Percentiles rank a stretch among this genome's conserved stretches.
These are phyloP conservation scores for Lasiurus cinereus DNA, from an alignment of 2,113 vertebrate species.

Conservation along the genomic window DNA sequence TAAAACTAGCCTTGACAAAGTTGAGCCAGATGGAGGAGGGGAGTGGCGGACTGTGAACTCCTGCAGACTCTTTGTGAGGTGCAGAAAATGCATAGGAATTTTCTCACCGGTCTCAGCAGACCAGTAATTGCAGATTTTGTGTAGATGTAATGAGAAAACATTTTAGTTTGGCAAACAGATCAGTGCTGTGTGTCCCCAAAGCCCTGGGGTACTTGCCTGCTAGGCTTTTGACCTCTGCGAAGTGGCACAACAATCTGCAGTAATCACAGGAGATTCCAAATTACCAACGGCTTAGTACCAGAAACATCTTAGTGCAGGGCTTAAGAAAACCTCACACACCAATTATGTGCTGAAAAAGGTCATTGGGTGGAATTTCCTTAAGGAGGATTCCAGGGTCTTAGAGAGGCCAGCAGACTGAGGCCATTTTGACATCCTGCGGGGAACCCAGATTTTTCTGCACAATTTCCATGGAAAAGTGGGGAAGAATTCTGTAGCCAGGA, in stretches of 20 bases:
- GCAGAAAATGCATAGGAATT: conserved; percentile 44
- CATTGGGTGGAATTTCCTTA: conserved; percentile 70
- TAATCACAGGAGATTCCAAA: conserved; percentile 71
- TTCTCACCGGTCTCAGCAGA: conserved; percentile 41
- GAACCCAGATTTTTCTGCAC: conserved; percentile 16
- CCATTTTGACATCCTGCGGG: conserved; percentile 44
- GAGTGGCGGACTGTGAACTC: neutral
- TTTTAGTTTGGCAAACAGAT: conserved; percentile 72
- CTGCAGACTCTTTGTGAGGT: conserved; percentile 56
- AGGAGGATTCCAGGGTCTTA: conserved; percentile 70
- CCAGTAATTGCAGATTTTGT: conserved; percentile 57
- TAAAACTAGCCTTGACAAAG: conserved; percentile 56
- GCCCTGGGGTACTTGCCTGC: conserved; percentile 66
- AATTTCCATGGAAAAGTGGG: conserved; percentile 76
- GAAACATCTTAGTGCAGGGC: conserved; percentile 68
- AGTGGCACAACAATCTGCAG: conserved; percentile 60
- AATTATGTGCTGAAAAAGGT: conserved; percentile 74
- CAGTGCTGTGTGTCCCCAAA: conserved; percentile 32
- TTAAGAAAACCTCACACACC: conserved; percentile 70
- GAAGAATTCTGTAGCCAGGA: conserved; percentile 48
- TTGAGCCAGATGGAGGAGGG: neutral
- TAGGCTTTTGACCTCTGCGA: conserved; percentile 78
- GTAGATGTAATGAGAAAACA: conserved; percentile 70
- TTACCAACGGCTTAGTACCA: conserved; percentile 51
- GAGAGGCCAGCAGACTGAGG: neutral